Evolutionary conservation across 2,888 invertebrate species (phyloP), one percentile per base, ranked within the genome.

Genomic region (Chloromyia formosa): DNA sequence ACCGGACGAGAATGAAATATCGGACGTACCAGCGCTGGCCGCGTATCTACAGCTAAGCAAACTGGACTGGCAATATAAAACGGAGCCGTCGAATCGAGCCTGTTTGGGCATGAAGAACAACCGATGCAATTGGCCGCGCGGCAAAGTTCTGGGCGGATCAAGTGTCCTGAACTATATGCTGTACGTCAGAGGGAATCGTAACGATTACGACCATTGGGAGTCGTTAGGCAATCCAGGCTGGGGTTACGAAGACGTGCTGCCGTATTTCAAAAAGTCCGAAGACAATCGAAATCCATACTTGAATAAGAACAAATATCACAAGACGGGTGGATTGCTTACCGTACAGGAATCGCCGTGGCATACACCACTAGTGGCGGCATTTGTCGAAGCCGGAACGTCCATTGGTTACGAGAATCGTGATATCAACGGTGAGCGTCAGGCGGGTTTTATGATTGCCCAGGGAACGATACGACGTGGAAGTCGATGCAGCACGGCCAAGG

Each of bases 161-260:
- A 93, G 93, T 79, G 93, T 93, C 0, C 87, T 96, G 0, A 96
- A 96, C 82, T 94, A 94, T 83, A 95, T 96, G 96, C 87, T 96
- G 1, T 96, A 96, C 83, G 93, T 95, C 0, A 87, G 96, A 77
- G 96, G 96, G 10, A 94, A 92, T 82, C 88, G 88, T 74, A 88
- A 90, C 79, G 97, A 97, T 83, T 97, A 94, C 84, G 94, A 97
- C 82, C 89, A 91, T 61, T 97, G 97, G 97, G 94, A 94, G 80
- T 86, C 89, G 0, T 84, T 92, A 77, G 96, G 97, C 0, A 96
- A 97, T 80, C 88, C 92, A 0, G 96, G 95, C 5, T 97, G 97
- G 97, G 91, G 92, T 0, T 97, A 94, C 85, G 87, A 91, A 1
- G 90, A 94, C 75, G 94, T 93, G 0, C 86, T 97, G 4, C 91